Conservation (phyloP, 2,113 vertebrate species). For the Albula goreensis region DNA sequence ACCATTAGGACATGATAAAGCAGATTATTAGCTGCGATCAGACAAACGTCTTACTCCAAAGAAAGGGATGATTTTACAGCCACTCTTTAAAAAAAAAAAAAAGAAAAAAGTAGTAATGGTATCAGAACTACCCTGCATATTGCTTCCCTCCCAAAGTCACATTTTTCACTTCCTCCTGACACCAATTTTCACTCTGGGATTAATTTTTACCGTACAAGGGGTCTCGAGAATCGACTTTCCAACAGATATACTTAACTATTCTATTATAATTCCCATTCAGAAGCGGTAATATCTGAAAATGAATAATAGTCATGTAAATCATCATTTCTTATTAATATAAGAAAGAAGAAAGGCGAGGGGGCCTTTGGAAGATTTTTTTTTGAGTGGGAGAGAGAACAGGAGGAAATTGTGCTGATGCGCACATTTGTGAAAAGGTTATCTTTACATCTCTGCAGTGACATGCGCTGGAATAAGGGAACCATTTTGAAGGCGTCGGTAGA, state of each 20-base stretch:
- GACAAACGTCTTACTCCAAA: slow-evolving; percentile 59
- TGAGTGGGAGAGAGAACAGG: neutral
- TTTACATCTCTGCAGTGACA: slow-evolving; percentile 88
- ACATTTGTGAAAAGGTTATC: slow-evolving; percentile 89
- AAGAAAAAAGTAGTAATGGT: slow-evolving; percentile 60
- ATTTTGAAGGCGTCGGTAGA: slow-evolving; percentile 99
- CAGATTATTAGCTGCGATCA: slow-evolving; percentile 71
- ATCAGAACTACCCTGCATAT: slow-evolving; percentile 68
- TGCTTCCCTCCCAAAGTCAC: slow-evolving; percentile 55
- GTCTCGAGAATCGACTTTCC: slow-evolving; percentile 76
- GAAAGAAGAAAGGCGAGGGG: slow-evolving; percentile 46
- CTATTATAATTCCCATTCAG: slow-evolving; percentile 99
- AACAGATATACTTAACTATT: slow-evolving; percentile 90
- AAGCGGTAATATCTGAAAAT: slow-evolving; percentile 93
- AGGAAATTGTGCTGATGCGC: slow-evolving; percentile 88
- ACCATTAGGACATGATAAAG: slow-evolving; percentile 67
- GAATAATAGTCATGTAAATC: slow-evolving; percentile 98
- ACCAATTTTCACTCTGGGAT: slow-evolving; percentile 97
- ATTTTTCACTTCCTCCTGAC: slow-evolving; percentile 67
- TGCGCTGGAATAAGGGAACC: slow-evolving; percentile 99
- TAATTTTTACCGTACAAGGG: slow-evolving; percentile 95
- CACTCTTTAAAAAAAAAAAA: slow-evolving; percentile 40
- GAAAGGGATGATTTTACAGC: slow-evolving; percentile 65
- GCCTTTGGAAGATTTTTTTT: slow-evolving; percentile 82
- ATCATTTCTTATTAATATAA: slow-evolving; percentile 93